Base-by-base conservation (phyloP, 2,888 invertebrate species). In the Drosophila engyochracea region DNA sequence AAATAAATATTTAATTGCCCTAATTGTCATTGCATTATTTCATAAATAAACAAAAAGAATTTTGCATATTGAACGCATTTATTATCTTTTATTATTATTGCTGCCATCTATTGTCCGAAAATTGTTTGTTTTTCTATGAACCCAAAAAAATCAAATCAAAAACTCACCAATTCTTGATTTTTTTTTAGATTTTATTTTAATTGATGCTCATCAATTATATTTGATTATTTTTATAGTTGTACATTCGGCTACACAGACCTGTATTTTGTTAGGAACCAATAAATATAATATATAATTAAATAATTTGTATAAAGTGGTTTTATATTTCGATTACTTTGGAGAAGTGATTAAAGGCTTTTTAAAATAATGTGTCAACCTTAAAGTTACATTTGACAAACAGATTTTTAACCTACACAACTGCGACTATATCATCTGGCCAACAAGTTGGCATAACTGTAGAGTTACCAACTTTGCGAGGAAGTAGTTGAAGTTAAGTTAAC, bases 1-100 rank as follows among this genome's bases (percentile, higher is more conserved):
- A 83, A 84, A 84, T 82, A 83, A 83, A 83, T 83, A 83, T 83
- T 84, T 83, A 82, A 83, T 84, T 83, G 79, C 54, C 79, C 79
- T 82, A 84, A 83, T 83, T 83, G 85, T 79, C 77, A 57, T 81
- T 79, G 82, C 68, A 77, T 79, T 82, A 82, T 83, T 82, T 82
- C 82, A 83, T 79, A 84, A 79, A 82, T 84, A 84, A 84, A 84
- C 71, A 79, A 70, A 74, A 47, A 75, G 63, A 64, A 41, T 57
- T 78, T 69, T 75, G 74, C 74, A 81, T 75, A 81, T 77, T 73
- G 65, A 70, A 72, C 69, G 68, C 68, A 83, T 76, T 71, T 65
- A 68, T 69, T 75, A 51, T 64, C 70, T 39, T 64, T 77, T 57
- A 76, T 76, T 69, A 66, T 63, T 63, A 63, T 76, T 66, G 55